Evolutionary conservation across 2,888 invertebrate species (phyloP).

Genomic region (Harpalus rubripes): DNA sequence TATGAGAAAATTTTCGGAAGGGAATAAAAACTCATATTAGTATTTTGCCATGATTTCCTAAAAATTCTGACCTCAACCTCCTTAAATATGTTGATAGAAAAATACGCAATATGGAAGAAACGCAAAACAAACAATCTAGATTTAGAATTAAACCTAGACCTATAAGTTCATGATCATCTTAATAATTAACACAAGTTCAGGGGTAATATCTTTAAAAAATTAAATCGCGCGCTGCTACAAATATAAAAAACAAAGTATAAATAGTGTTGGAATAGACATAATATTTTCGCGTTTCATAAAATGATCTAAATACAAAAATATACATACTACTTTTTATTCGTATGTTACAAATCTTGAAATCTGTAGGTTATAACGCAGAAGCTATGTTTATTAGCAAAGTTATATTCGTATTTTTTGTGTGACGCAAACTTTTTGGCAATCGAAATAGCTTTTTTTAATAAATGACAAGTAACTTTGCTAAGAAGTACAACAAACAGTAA

Average conservation of each 20-base stretch:
- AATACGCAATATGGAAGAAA: too few relatives aligned
- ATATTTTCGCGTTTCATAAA: background rate
- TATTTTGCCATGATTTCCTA: too few relatives aligned
- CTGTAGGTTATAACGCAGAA: constrained; percentile 29
- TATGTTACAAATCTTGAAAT: constrained; percentile 2
- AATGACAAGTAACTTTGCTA: background rate
- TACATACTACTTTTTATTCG: constrained; percentile 1
- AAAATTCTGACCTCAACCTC: too few relatives aligned
- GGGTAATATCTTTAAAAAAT: constrained; percentile 4
- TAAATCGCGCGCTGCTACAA: background rate
- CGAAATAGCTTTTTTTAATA: constrained; percentile 33
- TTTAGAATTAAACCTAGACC: background rate
- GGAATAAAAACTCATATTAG: too few relatives aligned
- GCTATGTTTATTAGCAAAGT: constrained; percentile 32
- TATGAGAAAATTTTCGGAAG: background rate
- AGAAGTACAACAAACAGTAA: background rate
- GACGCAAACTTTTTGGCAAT: constrained; percentile 50
- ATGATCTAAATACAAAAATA: constrained; percentile 28
- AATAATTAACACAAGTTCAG: constrained; percentile 21
- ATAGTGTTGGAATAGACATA: constrained; percentile 20
- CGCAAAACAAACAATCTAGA: background rate
- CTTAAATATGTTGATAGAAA: too few relatives aligned
- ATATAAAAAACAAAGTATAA: constrained; percentile 13
- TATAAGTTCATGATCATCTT: background rate
- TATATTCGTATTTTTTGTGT: constrained; percentile 53